Base-by-base conservation (phyloP, 2,113 vertebrate genomes). In the Siniperca knerii region DNA sequence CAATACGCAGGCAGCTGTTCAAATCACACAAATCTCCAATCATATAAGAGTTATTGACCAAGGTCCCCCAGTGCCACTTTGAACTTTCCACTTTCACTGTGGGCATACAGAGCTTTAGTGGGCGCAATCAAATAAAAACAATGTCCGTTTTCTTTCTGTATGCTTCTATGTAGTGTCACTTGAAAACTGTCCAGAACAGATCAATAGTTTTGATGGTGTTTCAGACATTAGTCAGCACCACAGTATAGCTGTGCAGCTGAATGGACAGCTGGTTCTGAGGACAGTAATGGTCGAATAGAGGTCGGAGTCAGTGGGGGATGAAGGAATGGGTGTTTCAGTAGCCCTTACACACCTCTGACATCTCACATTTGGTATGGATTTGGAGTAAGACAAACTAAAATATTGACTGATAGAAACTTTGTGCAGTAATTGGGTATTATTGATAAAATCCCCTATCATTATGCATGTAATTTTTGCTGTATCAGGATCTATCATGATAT, bases 201-300 rank as follows among this genome's bases (percentile, higher is more conserved):
- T 74, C 70, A 48, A 67, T 66, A 66, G 20, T 20, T 58, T 55
- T 57, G 62, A 73, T 15, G 25, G 42, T 48, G 18, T 69, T 57
- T 77, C 42, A 33, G 77, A 35, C 61, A 77, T 77, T 25, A 42
- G 25, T 40, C 33, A 54, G 61, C 50, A n/a, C 9, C 33, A 18
- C 20, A 21, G 69, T 70, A 35, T 2, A 74, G 25, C 58, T 33
- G 40, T 48, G 5, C 57, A 33, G 42, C 44, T n/a, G 42, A 75
- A 75, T 25, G 58, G 25, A 75, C n/a, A 50, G 18, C 29, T n/a
- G 74, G 25, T 46, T 64, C 44, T 64, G 16, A 23, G 29, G 40
- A 50, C 25, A 23, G 25, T 16, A 20, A 75, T 6, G 37, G n/a
- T n/a, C 1, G 1, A 68, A 75, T 8, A 11, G 12, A 64, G 58